Conservation (phyloP, 2,888 invertebrate species). For the Himalopsyche japonica region DNA sequence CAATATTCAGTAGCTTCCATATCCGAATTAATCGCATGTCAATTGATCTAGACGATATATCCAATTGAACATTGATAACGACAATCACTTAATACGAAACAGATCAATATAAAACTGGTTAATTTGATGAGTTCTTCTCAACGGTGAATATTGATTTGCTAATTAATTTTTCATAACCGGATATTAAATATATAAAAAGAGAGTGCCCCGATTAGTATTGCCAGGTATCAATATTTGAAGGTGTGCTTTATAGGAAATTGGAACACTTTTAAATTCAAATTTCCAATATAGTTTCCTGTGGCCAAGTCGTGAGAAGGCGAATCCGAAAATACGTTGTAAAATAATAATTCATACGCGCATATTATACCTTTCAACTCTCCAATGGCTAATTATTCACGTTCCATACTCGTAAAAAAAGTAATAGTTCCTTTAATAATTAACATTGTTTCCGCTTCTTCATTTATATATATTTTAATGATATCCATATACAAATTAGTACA, state of each 20-base stretch:
- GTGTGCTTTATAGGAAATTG: conserved; percentile 1
- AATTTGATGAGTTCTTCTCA: background rate
- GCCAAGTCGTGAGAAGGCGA: background rate
- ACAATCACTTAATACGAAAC: background rate
- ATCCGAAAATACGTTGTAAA: background rate
- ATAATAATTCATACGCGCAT: background rate
- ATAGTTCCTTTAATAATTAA: background rate
- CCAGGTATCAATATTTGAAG: background rate
- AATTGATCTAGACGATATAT: background rate
- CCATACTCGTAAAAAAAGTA: background rate
- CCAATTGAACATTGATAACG: background rate
- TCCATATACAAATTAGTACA: too few relatives aligned
- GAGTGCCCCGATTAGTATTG: background rate
- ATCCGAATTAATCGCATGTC: background rate
- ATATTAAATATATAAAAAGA: background rate
- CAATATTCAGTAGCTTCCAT: background rate
- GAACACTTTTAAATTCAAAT: background rate
- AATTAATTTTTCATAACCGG: background rate
- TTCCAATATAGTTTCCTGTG: background rate
- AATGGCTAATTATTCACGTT: background rate
- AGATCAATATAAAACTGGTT: background rate
- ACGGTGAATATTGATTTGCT: background rate
- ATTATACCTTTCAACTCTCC: background rate
- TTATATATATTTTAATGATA: too few relatives aligned
- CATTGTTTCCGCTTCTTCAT: background rate